These are phyloP conservation scores for Miichthys miiuy DNA, from an alignment of 2,797 vertebrate genomes.

Conservation along the genomic window DNA sequence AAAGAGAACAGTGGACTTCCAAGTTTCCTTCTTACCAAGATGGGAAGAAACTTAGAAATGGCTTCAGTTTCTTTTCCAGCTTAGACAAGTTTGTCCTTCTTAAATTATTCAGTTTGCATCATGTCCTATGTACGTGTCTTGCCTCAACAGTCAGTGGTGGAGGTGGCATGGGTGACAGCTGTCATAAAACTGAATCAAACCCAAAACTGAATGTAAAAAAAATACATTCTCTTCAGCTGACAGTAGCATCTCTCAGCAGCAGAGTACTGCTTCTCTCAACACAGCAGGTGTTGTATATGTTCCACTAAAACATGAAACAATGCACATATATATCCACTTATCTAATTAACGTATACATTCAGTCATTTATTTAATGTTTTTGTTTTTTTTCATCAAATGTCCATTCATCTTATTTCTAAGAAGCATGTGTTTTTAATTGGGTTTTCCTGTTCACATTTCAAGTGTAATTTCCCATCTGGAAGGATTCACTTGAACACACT, in stretches of 20 bases:
- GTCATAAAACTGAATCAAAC: slow-evolving; percentile 54
- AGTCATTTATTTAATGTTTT: neutral
- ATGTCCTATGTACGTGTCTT: slow-evolving; percentile 30
- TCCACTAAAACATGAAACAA: neutral
- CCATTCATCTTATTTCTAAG: neutral
- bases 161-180: slow-evolving; percentile 43
- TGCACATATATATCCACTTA: too few relatives aligned
- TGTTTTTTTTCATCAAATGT: slow-evolving; percentile 9
- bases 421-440: neutral
- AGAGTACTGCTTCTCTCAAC: slow-evolving; percentile 20
- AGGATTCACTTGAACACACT: slow-evolving; percentile 25
- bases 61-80: slow-evolving; percentile 22
- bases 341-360: too few relatives aligned
- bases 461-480: slow-evolving; percentile 17
- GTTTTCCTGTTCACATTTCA: slow-evolving; percentile 18
- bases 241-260: slow-evolving; percentile 13
- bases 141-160: slow-evolving; percentile 34
- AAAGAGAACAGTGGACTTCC: neutral
- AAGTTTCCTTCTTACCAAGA: neutral
- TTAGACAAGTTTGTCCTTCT: slow-evolving; percentile 33
- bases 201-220: slow-evolving; percentile 29
- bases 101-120: slow-evolving; percentile 58
- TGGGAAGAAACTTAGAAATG: slow-evolving; percentile 17
- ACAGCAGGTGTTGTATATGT: slow-evolving; percentile 9
- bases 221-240: slow-evolving; percentile 20